These are phyloP conservation scores for Lepus timidus DNA, from an alignment of 2,113 vertebrate genomes.

Conservation along the genomic window DNA sequence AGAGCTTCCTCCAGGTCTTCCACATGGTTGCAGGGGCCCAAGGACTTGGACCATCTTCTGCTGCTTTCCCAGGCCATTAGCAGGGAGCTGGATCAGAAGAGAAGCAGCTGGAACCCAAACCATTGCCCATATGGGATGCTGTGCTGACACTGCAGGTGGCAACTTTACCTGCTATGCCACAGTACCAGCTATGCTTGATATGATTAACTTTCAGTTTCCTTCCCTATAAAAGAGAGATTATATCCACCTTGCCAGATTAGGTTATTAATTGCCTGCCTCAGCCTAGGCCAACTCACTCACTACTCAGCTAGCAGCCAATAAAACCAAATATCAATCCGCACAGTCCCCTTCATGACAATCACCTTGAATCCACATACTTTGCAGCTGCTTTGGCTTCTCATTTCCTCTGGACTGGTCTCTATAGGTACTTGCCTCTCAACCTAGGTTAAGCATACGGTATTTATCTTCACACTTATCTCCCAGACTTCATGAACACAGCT, in stretches of 20 bases:
- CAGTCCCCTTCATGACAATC: not conserved
- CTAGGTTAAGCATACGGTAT: not conserved
- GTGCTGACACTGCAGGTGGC: too few relatives aligned
- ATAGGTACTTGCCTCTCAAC: not conserved
- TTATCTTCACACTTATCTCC: not conserved
- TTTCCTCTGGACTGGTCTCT: not conserved
- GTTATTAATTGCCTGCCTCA: slow-evolving; percentile 11
- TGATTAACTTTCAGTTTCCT: slow-evolving; percentile 67
- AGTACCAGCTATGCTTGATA: not conserved
- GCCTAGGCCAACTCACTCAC: not conserved
- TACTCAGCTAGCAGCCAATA: slow-evolving; percentile 9
- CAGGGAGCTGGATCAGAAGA: too few relatives aligned
- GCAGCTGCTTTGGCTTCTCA: not conserved
- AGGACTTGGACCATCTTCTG: too few relatives aligned
- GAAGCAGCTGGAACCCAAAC: too few relatives aligned
- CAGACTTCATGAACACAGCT: not conserved
- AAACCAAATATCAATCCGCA: slow-evolving; percentile 16
- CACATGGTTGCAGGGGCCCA: too few relatives aligned
- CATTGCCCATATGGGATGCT: too few relatives aligned
- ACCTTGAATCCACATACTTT: slow-evolving; percentile 4
- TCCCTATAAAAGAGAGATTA: slow-evolving; percentile 72
- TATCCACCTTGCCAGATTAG: not conserved
- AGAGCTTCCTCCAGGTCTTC: too few relatives aligned
- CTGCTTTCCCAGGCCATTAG: too few relatives aligned
- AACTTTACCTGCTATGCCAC: too few relatives aligned